phyloP scores from a whole-genome alignment of 2,888 invertebrate genomes.

The Sepioteuthis lessoniana region DNA sequence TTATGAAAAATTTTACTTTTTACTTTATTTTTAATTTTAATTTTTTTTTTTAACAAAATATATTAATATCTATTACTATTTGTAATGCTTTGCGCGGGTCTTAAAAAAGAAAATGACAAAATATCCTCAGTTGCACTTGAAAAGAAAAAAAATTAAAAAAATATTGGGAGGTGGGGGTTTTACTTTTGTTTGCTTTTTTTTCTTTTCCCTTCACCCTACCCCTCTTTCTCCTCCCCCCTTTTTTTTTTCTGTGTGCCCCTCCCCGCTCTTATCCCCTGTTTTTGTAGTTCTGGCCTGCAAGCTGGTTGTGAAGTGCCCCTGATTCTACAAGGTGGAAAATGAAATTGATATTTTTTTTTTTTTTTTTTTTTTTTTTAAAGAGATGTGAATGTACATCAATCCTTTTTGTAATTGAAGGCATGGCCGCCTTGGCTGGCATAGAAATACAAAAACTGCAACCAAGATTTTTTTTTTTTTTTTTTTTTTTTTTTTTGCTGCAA shows the following conservation, averaged over 20 bases:
- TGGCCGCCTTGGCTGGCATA: no score
- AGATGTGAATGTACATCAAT: not conserved
- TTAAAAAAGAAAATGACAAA: not conserved
- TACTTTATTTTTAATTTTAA: no score
- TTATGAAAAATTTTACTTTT: no score
- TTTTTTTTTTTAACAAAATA: not conserved
- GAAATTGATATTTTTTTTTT: not conserved
- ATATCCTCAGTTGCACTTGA: not conserved
- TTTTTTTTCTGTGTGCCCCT: not conserved
- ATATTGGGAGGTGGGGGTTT: not conserved
- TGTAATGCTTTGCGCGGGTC: not conserved
- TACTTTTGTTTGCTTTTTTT: not conserved
- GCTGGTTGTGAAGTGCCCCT: slow-evolving; percentile 11
- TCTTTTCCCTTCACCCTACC: not conserved
- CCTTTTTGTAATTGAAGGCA: not conserved
- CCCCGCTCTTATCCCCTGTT: not conserved
- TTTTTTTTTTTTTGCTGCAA: not conserved
- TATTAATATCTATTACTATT: not conserved
- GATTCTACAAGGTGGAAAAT: not conserved
- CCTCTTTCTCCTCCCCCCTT: not conserved
- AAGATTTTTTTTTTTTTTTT: no score
- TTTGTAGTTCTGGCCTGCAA: not conserved
- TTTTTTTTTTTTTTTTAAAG: no score
- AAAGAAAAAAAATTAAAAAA: not conserved
- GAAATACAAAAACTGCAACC: no score